phyloP scores from a whole-genome alignment of 2,888 invertebrate genomes.

The Bembecia ichneumoniformis region DNA sequence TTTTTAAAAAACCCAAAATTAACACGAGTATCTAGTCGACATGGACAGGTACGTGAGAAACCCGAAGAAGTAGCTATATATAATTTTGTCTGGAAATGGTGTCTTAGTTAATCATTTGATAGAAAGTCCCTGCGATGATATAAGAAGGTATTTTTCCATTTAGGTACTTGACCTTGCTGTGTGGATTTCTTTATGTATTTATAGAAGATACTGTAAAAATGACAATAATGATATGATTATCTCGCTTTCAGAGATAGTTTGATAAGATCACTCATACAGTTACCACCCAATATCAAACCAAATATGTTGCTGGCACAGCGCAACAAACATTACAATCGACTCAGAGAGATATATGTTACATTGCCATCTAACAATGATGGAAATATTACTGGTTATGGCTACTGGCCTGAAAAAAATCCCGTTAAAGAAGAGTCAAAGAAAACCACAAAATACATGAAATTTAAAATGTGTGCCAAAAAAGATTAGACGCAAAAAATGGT shows the following conservation, averaged over 20 bases:
- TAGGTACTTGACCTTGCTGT: constrained; percentile 1
- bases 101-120: constrained; percentile 3
- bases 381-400: not conserved
- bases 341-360: not conserved
- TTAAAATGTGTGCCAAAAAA: constrained; percentile 4
- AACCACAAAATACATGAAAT: constrained; percentile 2
- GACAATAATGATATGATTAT: constrained; percentile 3
- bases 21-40: too few relatives aligned
- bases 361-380: not conserved
- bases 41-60: too few relatives aligned
- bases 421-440: constrained; percentile 1
- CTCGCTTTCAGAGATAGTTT: constrained; percentile 6
- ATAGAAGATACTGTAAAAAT: constrained; percentile 5
- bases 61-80: too few relatives aligned
- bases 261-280: constrained; percentile 2
- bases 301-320: not conserved
- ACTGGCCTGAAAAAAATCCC: not conserved
- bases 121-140: constrained; percentile 13
- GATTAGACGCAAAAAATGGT: constrained; percentile 6
- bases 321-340: constrained; percentile 1
- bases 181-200: constrained; percentile 5
- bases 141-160: constrained; percentile 10
- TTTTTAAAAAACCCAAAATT: too few relatives aligned
- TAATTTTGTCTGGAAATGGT: too few relatives aligned
- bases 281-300: not conserved